A percentile compares a stretch with the other conserved stretches of the same genome.
phyloP scores from a whole-genome alignment of 2,113 vertebrate species.

The Piprites chloris region DNA sequence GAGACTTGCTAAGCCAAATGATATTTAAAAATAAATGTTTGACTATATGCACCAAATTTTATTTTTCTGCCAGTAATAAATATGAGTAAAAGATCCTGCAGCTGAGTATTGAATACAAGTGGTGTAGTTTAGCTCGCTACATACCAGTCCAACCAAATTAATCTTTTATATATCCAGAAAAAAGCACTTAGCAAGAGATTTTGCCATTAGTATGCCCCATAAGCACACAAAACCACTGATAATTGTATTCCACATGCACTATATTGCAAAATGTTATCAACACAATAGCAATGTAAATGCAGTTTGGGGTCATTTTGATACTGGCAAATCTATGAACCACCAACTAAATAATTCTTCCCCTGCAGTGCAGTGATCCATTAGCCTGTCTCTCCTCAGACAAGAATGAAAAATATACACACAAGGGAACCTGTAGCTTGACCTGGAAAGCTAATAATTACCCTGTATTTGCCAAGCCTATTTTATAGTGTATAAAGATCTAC shows the following conservation, averaged over 20 bases:
- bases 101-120: not conserved
- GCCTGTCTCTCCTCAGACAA: not conserved
- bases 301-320: not conserved
- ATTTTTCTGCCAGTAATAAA: not conserved
- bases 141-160: not conserved
- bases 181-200: not conserved
- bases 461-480: not conserved
- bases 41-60: not conserved
- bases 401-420: not conserved
- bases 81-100: not conserved
- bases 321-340: not conserved
- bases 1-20: not conserved
- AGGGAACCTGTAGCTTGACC: not conserved
- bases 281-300: not conserved
- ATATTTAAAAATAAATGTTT: not conserved
- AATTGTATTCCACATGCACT: not conserved
- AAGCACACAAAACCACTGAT: not conserved
- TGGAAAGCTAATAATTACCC: not conserved
- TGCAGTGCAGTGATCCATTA: not conserved
- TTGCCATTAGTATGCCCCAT: not conserved
- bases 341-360: not conserved
- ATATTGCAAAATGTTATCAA: not conserved
- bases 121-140: not conserved
- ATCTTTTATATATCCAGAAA: not conserved
- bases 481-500: not conserved